A percentile compares a stretch with the other conserved stretches of the same genome.
phyloP scores from a whole-genome alignment of 1,140 invertebrate genomes.

The Potamilus streckersoni region DNA sequence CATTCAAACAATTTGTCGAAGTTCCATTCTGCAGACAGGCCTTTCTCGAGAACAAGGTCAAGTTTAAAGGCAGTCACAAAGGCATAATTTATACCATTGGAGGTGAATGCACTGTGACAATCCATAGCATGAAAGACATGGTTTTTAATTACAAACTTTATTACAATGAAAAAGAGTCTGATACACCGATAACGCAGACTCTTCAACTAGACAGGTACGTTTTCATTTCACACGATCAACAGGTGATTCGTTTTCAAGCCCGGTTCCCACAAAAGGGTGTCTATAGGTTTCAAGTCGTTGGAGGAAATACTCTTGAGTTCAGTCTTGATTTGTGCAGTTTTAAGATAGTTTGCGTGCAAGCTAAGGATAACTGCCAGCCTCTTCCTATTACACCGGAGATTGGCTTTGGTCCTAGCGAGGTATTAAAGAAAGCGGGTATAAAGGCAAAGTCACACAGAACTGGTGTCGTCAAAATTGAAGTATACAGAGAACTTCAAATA shows the following conservation, averaged over 20 bases:
- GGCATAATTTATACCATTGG: too few relatives aligned
- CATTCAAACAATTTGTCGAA: too few relatives aligned
- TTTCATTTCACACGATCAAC: conserved; percentile 1
- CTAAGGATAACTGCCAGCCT: conserved; percentile 10
- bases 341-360: conserved; percentile 8
- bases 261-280: conserved; percentile 20
- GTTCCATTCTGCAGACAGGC: too few relatives aligned
- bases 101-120: background rate
- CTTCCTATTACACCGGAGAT: conserved; percentile 16
- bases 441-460: conserved; percentile 18
- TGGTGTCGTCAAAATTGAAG: conserved; percentile 12
- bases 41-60: too few relatives aligned
- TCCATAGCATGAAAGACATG: background rate
- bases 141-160: conserved; percentile 13
- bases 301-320: background rate
- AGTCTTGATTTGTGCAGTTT: conserved; percentile 8
- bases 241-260: conserved; percentile 3
- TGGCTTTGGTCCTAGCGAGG: conserved; percentile 16
- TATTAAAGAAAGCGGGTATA: conserved; percentile 13
- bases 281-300: conserved; percentile 16
- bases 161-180: conserved; percentile 22
- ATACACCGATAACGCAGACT: conserved; percentile 1
- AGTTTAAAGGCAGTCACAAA: too few relatives aligned
- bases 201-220: conserved; percentile 25
- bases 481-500: background rate